These are phyloP conservation scores for Adelphocoris suturalis DNA, from an alignment of 2,888 invertebrate species.

Conservation along the genomic window DNA sequence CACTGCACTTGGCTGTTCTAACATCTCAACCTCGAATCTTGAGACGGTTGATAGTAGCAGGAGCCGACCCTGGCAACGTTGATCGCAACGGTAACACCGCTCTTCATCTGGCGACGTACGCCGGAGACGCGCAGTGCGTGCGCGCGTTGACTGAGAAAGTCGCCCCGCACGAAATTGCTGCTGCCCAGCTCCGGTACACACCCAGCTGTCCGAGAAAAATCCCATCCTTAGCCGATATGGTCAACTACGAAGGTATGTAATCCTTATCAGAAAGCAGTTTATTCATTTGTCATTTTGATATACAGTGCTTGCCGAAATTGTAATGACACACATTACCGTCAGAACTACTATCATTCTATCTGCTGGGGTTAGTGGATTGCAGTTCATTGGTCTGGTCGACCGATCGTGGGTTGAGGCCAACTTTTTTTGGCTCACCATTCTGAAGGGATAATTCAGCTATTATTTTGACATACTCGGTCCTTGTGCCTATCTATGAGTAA, in stretches of 20 bases:
- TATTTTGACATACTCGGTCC: no score
- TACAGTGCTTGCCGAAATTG: background rate
- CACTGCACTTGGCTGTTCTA: constrained; percentile 92
- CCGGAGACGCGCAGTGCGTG: constrained; percentile 85
- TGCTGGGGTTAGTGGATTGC: no score
- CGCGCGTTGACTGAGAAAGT: constrained; percentile 83
- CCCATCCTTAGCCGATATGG: constrained; percentile 72
- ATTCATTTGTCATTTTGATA: background rate
- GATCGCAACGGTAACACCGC: constrained; percentile 92
- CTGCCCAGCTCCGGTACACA: constrained; percentile 82
- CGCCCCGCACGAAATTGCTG: constrained; percentile 78
- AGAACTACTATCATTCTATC: no score
- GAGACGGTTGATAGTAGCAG: constrained; percentile 88
- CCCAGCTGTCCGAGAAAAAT: constrained; percentile 66
- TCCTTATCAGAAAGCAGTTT: background rate
- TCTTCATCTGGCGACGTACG: constrained; percentile 89
- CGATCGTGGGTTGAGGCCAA: no score
- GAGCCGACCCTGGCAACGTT: constrained; percentile 84
- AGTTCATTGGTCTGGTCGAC: no score
- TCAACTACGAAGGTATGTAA: constrained; percentile 75
- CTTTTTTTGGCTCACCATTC: no score
- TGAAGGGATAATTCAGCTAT: no score
- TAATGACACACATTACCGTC: no score
- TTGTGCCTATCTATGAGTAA: no score
- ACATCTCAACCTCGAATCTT: constrained; percentile 87